phyloP scores from a whole-genome alignment of 2,113 vertebrate species.

The Leptobrachium leishanense region DNA sequence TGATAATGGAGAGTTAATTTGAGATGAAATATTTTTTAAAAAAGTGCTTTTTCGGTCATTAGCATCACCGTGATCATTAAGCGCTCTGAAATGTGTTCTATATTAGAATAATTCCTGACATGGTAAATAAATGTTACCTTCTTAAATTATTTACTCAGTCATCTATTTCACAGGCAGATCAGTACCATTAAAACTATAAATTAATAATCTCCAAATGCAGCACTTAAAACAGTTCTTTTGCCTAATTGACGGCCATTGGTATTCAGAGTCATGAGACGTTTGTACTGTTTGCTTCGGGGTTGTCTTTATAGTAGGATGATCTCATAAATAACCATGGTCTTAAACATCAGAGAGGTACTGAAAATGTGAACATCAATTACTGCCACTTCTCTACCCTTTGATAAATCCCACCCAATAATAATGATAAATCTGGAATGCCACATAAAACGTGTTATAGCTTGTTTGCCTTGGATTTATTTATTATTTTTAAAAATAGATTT shows the following conservation, averaged over 20 bases:
- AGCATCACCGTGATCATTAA: not conserved
- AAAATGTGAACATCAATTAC: conserved; percentile 46
- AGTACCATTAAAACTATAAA: conserved; percentile 37
- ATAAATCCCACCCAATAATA: conserved; percentile 49
- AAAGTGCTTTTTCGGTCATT: too few relatives aligned
- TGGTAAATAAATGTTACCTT: conserved; percentile 37
- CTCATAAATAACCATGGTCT: conserved; percentile 47
- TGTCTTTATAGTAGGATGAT: conserved; percentile 40
- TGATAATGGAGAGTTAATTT: too few relatives aligned
- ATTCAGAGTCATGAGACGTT: conserved; percentile 36
- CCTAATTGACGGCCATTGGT: conserved; percentile 41
- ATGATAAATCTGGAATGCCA: conserved; percentile 40
- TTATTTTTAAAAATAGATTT: not conserved
- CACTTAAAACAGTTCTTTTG: conserved; percentile 34
- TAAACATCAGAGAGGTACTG: conserved; percentile 42
- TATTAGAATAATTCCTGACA: not conserved
- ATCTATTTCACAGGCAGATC: conserved; percentile 29
- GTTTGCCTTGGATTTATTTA: conserved; percentile 11
- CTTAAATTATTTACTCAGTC: conserved; percentile 27
- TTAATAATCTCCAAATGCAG: conserved; percentile 33
- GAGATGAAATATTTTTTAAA: too few relatives aligned
- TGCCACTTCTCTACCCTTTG: conserved; percentile 40
- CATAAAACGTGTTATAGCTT: conserved; percentile 34
- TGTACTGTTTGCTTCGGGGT: conserved; percentile 40
- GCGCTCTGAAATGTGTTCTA: not conserved